phyloP scores from a whole-genome alignment of 2,888 invertebrate species.

The Meganola albula region DNA sequence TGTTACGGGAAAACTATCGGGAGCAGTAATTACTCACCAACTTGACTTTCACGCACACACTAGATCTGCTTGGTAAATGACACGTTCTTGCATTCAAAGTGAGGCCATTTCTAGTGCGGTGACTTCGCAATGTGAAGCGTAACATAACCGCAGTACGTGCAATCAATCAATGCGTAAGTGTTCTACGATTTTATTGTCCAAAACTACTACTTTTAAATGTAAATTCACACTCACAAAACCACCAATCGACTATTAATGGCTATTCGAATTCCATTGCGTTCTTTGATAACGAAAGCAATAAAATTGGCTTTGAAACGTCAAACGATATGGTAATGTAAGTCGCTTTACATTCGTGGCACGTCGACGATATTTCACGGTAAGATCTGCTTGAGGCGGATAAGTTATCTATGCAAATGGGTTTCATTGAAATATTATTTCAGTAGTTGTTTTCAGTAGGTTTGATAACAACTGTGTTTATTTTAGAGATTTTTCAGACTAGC shows the following conservation, averaged over 20 bases:
- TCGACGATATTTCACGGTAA: slow-evolving; percentile 62
- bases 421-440: not conserved
- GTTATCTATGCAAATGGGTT: slow-evolving; percentile 33
- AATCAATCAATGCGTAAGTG: too few relatives aligned
- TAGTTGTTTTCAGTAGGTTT: not conserved
- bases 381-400: slow-evolving; percentile 57
- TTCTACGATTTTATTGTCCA: too few relatives aligned
- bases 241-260: slow-evolving; percentile 43
- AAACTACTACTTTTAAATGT: slow-evolving; percentile 7
- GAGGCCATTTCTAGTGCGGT: too few relatives aligned
- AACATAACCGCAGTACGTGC: too few relatives aligned
- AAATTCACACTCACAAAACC: slow-evolving; percentile 15
- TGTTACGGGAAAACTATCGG: too few relatives aligned
- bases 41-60: too few relatives aligned
- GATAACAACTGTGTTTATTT: not conserved
- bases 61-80: too few relatives aligned
- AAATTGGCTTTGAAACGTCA: slow-evolving; percentile 69
- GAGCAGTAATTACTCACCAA: too few relatives aligned
- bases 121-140: too few relatives aligned
- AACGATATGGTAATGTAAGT: slow-evolving; percentile 69
- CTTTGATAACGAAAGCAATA: slow-evolving; percentile 64
- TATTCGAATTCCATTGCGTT: slow-evolving; percentile 60
- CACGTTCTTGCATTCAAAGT: too few relatives aligned
- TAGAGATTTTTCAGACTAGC: too few relatives aligned
- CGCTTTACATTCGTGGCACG: slow-evolving; percentile 63